Base-by-base conservation (phyloP, 2,797 vertebrate species). In the Poeciliopsis paucimaculata region DNA sequence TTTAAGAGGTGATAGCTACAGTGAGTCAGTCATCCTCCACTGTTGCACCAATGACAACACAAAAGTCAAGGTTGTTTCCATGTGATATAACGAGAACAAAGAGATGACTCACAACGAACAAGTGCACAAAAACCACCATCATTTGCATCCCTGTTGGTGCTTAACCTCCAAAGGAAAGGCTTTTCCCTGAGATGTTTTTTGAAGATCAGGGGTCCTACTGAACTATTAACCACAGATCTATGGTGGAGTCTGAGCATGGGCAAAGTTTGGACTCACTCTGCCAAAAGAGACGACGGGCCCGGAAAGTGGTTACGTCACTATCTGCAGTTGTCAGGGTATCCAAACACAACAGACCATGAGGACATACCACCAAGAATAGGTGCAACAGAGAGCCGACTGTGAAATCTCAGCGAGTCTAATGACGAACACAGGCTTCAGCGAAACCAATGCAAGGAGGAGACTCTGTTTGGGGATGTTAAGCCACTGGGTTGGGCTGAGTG, bases 291-390 rank as follows among this genome's bases (percentile, higher is more conserved):
- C 84, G 46, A 88, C 89, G 80, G 87, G 55, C 89, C 84, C 43
- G 43, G 88, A 83, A 90, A 86, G 88, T 72, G 82, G 89, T 88
- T 91, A 91, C 88, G 88, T 91, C 88, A 90, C 82, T 66, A 93
- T 87, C 88, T 88, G 80, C 79, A 91, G 94, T 95, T 93, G 94
- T 95, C 95, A 95, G 91, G 94, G 93, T 87, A 94, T 93, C 93
- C 91, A 94, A 93, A 95, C 93, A 94, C 90, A 94, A 94, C 94
- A 95, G 82, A 91, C 87, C 90, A 85, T 93, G 94, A 94, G 92
- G 90, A 92, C 94, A 94, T 90, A 91, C 91, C 91, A 92, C 94
- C 90, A 88, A 89, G 94, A 95, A 95, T 94, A 94, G 94, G 84
- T 75, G 79, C 84, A 84, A 87, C 75, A 78, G 87, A 92, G 90